Evolutionary conservation across 2,797 vertebrate species (phyloP), one percentile per base, ranked within the genome.

Genomic region (Leucoraja ocellata): DNA sequence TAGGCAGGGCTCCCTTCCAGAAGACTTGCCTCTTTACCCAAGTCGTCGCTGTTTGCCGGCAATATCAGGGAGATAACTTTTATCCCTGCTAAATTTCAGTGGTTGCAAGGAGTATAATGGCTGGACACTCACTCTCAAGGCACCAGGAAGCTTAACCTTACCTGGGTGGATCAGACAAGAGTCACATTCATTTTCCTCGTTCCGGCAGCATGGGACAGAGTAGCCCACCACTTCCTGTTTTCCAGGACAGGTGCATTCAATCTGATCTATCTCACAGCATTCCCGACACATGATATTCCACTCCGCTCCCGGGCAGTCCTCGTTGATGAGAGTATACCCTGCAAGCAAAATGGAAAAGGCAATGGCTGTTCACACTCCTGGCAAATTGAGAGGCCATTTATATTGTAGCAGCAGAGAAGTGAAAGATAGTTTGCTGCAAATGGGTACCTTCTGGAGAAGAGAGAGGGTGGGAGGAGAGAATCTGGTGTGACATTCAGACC

Each of bases 241-340:
- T 6, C 98, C 96, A 0, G 99, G 98, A 94, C 99, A 99, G 94
- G 97, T 94, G 2, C 99, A 99, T 94, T 97, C 97, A 0, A 99
- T 98, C 94, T 98, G 97, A 79, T 99, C 98, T 0, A 98, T 99
- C 94, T 99, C 99, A 0, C 99, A 99, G 94, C 99, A 99, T 93
- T 97, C 97, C n/a, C 98, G 96, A 93, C 99, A 99, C 98, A 99
- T 98, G 81, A 99, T 97, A 88, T 97, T 99, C 99, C 99, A 99
- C 94, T 99, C 98, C 0, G 98, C 98, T 0, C 99, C 98, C 0
- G 99, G 98, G 94, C 99, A 99, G 95, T 97, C 96, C 94, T 97
- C 97, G 93, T 98, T 97, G 95, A 98, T 97, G 94, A 98, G 96
- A 18, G 97, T 98, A 96, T 99, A 99, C 94, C 98, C 99, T 99